Evolutionary conservation across 2,888 invertebrate genomes (phyloP).

Genomic region (Euplexia lucipara): DNA sequence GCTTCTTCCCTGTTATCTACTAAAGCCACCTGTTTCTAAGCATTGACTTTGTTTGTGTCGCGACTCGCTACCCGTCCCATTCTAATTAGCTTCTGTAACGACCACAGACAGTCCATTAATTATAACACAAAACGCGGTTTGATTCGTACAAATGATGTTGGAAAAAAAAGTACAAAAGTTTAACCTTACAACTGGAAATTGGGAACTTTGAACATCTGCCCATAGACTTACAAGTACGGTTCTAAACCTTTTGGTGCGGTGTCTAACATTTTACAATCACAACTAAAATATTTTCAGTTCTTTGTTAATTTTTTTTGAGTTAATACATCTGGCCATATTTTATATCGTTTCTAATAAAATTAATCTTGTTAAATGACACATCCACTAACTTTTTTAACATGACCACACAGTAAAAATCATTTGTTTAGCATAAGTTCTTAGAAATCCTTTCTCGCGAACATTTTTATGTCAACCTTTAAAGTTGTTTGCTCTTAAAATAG

Average conservation of each 20-base stretch:
- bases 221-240: conserved; percentile 67
- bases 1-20: conserved; percentile 70
- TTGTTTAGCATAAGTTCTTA: conserved; percentile 40
- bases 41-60: conserved; percentile 79
- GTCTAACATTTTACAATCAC: conserved; percentile 63
- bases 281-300: conserved; percentile 58
- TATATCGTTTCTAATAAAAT: not conserved
- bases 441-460: conserved; percentile 29
- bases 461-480: conserved; percentile 41
- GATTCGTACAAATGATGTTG: conserved; percentile 74
- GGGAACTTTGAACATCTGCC: conserved; percentile 74
- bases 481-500: conserved; percentile 51
- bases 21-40: conserved; percentile 77
- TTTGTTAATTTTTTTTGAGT: conserved; percentile 26
- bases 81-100: conserved; percentile 83
- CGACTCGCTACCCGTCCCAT: conserved; percentile 67
- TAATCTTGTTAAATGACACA: not conserved
- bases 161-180: conserved; percentile 72
- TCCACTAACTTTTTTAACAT: conserved; percentile 23
- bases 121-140: conserved; percentile 80
- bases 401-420: conserved; percentile 24
- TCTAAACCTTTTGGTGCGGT: conserved; percentile 70
- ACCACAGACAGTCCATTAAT: conserved; percentile 83
- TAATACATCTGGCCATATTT: not conserved
- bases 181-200: conserved; percentile 64